Evolutionary conservation across 2,888 invertebrate species (phyloP), one percentile per base, ranked within the genome.

Genomic region (Toxonevra muliebris): DNA sequence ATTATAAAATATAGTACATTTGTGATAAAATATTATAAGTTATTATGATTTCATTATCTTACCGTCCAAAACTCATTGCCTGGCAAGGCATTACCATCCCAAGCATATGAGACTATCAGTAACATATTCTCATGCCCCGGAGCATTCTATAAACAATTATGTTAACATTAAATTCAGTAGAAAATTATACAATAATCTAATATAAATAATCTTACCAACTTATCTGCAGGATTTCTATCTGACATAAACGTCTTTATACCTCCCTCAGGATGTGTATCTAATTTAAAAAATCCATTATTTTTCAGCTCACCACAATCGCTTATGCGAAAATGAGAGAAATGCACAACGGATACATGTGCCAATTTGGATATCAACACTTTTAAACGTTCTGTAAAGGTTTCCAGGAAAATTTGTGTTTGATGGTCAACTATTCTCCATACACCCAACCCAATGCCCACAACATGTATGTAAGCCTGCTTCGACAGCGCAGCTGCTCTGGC

Each of bases 51-150:
- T 8, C 17, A 30, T 58, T 41, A 4, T 69, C 68, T 62, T 60
- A 87, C 88, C 73, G 80, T 79, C 92, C 92, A 92, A 79, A 90
- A 92, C 77, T 92, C 92, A 75, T 92, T 92, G 59, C 92, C 92
- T 0, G 92, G 92, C 68, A 90, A 86, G 0, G 92, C 88, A 76
- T 92, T 92, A 2, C 90, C 89, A 77, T 92, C 91, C 90, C 91
- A 91, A 89, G 92, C 90, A 76, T 92, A 92, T 0, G 90, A 90
- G 43, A 90, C 88, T 0, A 91, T 87, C 17, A 91, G 82, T n/a
- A 88, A 76, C 70, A 87, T 88, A 64, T 87, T 86, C 15, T 77
- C 68, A 80, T 65, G 84, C 82, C 30, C 69, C 4, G 55, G 55
- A 10, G 70, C 48, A 55, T 68, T 3, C 43, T 17, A 48, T 61